Percentiles rank a stretch among this genome's conserved stretches.
Conservation (phyloP, 2,888 invertebrate species). For the Meteorus cinctellus region DNA sequence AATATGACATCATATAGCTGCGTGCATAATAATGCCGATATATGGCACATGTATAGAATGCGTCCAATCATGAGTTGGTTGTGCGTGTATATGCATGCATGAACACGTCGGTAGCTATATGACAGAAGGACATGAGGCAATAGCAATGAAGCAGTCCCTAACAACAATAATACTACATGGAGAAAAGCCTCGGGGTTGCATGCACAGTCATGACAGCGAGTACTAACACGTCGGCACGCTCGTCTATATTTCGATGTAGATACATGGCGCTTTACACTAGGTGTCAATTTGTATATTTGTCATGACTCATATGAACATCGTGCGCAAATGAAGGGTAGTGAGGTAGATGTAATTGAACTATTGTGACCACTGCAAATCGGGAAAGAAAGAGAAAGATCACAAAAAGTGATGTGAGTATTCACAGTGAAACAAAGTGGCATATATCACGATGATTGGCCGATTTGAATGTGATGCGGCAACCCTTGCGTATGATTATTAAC, state of each 20-base stretch:
- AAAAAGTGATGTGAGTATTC: background rate
- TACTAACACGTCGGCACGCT: background rate
- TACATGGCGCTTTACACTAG: background rate
- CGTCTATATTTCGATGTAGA: background rate
- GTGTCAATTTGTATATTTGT: slow-evolving; percentile 10
- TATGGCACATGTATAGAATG: slow-evolving; percentile 31
- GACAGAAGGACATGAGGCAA: slow-evolving; percentile 9
- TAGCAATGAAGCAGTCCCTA: slow-evolving; percentile 1
- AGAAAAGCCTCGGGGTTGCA: slow-evolving; percentile 10
- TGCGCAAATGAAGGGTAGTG: background rate
- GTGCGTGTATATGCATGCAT: background rate
- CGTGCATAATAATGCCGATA: background rate
- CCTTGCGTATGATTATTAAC: slow-evolving; percentile 62
- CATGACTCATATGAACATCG: slow-evolving; percentile 1
- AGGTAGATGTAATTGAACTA: background rate
- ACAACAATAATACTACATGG: background rate
- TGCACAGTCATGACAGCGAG: background rate
- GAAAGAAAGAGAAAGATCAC: slow-evolving; percentile 47
- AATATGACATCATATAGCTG: slow-evolving; percentile 52
- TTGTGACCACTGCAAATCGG: slow-evolving; percentile 50
- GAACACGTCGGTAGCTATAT: slow-evolving; percentile 7
- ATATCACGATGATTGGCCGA: slow-evolving; percentile 64
- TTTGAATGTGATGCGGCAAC: slow-evolving; percentile 65
- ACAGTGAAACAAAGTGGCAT: background rate
- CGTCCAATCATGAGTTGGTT: slow-evolving; percentile 38